Evolutionary conservation across 2,888 invertebrate genomes (phyloP).

Genomic region (Drosophila pegasa): DNA sequence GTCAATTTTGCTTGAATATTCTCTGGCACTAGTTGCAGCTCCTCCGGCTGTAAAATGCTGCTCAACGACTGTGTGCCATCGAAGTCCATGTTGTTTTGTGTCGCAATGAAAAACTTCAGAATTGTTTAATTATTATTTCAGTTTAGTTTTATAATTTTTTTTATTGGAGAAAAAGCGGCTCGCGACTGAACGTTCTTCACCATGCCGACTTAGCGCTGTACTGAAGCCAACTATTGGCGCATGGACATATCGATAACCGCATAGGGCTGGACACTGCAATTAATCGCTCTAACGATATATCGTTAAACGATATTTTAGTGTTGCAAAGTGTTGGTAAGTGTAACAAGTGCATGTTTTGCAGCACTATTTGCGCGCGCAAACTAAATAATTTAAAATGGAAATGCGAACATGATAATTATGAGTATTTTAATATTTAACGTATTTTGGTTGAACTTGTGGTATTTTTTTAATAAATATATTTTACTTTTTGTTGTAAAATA

Average conservation of each 20-base stretch:
- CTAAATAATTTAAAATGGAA: constrained; percentile 3
- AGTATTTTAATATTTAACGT: too few relatives aligned
- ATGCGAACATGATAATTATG: neutral
- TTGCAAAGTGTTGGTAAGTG: neutral
- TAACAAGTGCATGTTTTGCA: neutral
- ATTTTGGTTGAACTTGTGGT: neutral
- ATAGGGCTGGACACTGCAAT: neutral
- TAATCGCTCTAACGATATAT: constrained; percentile 11
- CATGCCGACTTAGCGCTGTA: constrained; percentile 15
- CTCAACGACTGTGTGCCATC: constrained; percentile 56
- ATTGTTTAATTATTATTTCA: constrained; percentile 1
- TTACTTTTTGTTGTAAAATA: neutral
- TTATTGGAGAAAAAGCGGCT: constrained; percentile 11
- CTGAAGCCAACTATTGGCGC: neutral
- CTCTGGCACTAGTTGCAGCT: constrained; percentile 57
- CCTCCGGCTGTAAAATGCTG: constrained; percentile 54
- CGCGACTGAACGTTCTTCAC: constrained; percentile 17
- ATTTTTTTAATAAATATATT: neutral
- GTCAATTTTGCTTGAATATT: constrained; percentile 54
- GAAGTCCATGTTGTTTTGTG: constrained; percentile 54
- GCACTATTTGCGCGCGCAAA: constrained; percentile 38
- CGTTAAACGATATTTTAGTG: neutral
- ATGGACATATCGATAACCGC: neutral
- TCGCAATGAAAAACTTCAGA: neutral
- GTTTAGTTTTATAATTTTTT: neutral